Evolutionary conservation across 2,888 invertebrate genomes (phyloP), one percentile per base, ranked within the genome.

Genomic region (Aelia acuminata): DNA sequence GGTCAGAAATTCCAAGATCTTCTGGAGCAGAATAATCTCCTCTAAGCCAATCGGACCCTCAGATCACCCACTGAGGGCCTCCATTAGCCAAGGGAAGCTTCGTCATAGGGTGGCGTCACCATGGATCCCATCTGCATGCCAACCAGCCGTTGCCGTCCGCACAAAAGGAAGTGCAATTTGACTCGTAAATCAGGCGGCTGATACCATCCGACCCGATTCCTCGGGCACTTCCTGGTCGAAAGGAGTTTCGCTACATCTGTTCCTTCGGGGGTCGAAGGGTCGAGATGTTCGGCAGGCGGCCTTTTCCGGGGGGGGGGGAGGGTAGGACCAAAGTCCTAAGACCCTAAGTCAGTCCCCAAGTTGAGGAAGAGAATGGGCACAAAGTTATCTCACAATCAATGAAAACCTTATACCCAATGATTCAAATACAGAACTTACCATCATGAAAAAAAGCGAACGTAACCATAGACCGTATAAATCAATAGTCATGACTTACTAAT

Each of bases 111-210:
- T 80, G 80, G 80, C 80, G 80, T 80, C 80, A 80, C 43, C 43
- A 15, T 3, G 39, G 47, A 80, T 80, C 80, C 39, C 80, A 80
- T 80, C 80, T 80, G 80, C 80, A 80, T 80, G n/a, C 80, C 80
- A 80, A 80, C 80, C 80, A 47, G 0, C 80, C 80, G 43, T n/a
- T 31, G 11, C 43, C 80, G 43, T 11, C n/a, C 43, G 43, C 22
- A 47, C 43, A 80, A 80, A 80, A 80, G 80, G 80, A 80, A 80
- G 80, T 80, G 80, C 80, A 80, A 80, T 80, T 80, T 80, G 80
- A 80, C 80, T 80, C 80, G 43, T 80, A 47, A 47, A 39, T 47
- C 80, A 80, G 22, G 43, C 80, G 43, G 80, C n/a, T 43, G 43
- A 80, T 80, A 43, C 43, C 43, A 80, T 80, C 80, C 43, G 80